phyloP scores from a whole-genome alignment of 2,888 invertebrate species.

The Malthinus flaveolus region DNA sequence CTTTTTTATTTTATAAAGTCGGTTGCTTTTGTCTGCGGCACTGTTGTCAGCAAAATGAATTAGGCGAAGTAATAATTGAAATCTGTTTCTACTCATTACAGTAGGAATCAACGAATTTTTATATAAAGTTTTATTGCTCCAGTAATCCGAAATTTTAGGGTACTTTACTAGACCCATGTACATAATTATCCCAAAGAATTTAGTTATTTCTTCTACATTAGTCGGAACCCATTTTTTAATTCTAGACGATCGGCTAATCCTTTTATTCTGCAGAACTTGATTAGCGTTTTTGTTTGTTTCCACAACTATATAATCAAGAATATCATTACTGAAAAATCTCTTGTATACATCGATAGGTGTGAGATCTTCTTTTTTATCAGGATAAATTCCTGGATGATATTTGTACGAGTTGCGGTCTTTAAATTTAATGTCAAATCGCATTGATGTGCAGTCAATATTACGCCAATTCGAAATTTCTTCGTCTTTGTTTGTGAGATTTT shows the following conservation, averaged over 20 bases:
- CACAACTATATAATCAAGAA: not conserved
- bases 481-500: too few species aligned
- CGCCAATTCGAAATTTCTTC: too few species aligned
- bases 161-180: constrained; percentile 23
- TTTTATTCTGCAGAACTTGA: not conserved
- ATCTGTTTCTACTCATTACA: constrained; percentile 31
- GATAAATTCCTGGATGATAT: too few species aligned
- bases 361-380: too few species aligned
- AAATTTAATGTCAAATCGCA: too few species aligned
- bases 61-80: constrained; percentile 29
- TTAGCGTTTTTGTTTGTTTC: not conserved
- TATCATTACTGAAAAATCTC: constrained; percentile 1
- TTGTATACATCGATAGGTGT: too few species aligned
- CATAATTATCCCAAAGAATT: constrained; percentile 31
- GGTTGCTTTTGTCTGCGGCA: constrained; percentile 28
- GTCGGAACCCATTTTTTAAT: constrained; percentile 12
- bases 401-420: too few species aligned
- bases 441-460: too few species aligned
- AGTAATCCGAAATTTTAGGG: constrained; percentile 30
- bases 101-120: constrained; percentile 15
- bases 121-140: constrained; percentile 28
- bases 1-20: constrained; percentile 33
- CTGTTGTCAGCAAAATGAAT: constrained; percentile 38
- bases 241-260: constrained; percentile 2
- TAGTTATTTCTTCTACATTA: constrained; percentile 25